Conservation (phyloP, 2,888 invertebrate genomes). For the Drosophila hamatofila region DNA sequence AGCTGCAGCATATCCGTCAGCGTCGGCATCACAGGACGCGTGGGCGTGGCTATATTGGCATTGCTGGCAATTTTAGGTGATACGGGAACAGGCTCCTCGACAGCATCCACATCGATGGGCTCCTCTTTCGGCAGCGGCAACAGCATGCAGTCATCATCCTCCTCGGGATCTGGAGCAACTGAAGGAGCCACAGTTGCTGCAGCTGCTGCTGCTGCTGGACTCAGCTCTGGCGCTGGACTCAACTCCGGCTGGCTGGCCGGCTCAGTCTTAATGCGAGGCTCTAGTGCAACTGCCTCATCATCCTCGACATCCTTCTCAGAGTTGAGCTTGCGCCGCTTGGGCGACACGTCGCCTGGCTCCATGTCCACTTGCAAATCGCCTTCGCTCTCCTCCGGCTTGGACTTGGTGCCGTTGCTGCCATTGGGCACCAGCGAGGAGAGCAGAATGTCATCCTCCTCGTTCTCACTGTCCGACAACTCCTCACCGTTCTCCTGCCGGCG, state of each 20-base stretch:
- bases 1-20: conserved; percentile 76
- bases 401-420: conserved; percentile 43
- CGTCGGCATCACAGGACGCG: conserved; percentile 58
- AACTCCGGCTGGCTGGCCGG: conserved; percentile 35
- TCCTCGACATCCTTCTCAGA: conserved; percentile 52
- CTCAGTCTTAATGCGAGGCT: conserved; percentile 66
- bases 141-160: conserved; percentile 61
- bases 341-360: conserved; percentile 64
- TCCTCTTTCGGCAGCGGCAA: conserved; percentile 83
- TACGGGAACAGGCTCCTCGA: conserved; percentile 41
- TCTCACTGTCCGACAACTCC: conserved; percentile 60
- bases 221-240: conserved; percentile 10
- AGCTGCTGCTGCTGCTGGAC: background rate
- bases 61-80: background rate
- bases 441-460: conserved; percentile 70
- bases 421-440: conserved; percentile 63
- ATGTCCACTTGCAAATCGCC: conserved; percentile 63
- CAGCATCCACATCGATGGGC: conserved; percentile 84
- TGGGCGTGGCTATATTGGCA: conserved; percentile 4
- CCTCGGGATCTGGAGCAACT: conserved; percentile 49
- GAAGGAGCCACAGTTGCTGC: conserved; percentile 4
- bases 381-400: conserved; percentile 37
- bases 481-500: conserved; percentile 73
- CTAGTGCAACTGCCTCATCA: conserved; percentile 40
- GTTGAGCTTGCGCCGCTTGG: conserved; percentile 61